phyloP scores from a whole-genome alignment of 2,888 invertebrate genomes.

The Cheilosia grossa region DNA sequence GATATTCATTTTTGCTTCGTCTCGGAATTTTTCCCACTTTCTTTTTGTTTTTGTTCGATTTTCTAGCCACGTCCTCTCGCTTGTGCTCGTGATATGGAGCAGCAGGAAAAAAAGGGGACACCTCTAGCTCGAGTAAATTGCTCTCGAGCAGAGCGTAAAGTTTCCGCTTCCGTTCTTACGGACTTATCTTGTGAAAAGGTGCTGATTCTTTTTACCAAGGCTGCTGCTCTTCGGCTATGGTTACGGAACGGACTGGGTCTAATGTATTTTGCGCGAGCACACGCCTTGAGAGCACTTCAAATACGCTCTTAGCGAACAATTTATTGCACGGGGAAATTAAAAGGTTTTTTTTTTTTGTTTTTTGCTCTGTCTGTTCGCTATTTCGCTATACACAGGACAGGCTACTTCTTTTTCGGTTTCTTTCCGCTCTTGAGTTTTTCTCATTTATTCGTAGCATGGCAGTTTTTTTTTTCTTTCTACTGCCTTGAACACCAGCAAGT shows the following conservation, averaged over 20 bases:
- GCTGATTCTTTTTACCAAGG: neutral
- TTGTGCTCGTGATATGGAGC: slow-evolving; percentile 7
- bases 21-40: slow-evolving; percentile 8
- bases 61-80: slow-evolving; percentile 28
- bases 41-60: slow-evolving; percentile 41
- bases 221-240: slow-evolving; percentile 1
- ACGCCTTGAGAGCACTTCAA: slow-evolving; percentile 68
- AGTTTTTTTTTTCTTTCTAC: slow-evolving; percentile 8
- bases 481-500: slow-evolving; percentile 14
- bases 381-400: neutral
- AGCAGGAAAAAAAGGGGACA: slow-evolving; percentile 7
- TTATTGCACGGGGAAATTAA: slow-evolving; percentile 78
- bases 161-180: slow-evolving; percentile 64
- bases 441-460: slow-evolving; percentile 27
- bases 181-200: slow-evolving; percentile 35
- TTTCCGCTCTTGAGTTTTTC: slow-evolving; percentile 42
- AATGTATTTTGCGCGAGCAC: slow-evolving; percentile 67
- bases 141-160: slow-evolving; percentile 66
- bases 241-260: slow-evolving; percentile 45
- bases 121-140: slow-evolving; percentile 63
- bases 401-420: slow-evolving; percentile 15
- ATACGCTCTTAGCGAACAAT: slow-evolving; percentile 67
- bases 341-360: slow-evolving; percentile 49
- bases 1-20: slow-evolving; percentile 55
- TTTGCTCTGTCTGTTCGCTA: neutral